Evolutionary conservation across 1,140 invertebrate species (phyloP), one percentile per base, ranked within the genome.

Genomic region (Drosophila parabipectinata): DNA sequence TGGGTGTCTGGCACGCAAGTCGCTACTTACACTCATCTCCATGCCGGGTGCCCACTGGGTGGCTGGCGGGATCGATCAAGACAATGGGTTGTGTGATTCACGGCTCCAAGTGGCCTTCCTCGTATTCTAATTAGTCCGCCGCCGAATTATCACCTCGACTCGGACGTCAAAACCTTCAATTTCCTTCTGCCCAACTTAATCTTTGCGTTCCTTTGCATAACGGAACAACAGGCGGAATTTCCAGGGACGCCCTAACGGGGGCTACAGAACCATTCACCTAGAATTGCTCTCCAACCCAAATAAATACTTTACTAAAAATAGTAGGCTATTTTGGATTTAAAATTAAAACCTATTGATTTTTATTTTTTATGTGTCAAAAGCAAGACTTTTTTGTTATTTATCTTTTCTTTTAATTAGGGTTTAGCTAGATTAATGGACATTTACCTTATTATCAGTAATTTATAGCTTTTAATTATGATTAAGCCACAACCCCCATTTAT

Each of bases 11-110:
- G 75, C 53, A 52, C 28, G 45, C 34, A 32, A 48, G 12, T 56
- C 58, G 32, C 59, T 74, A 85, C 90, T 91, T 91, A 91, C 90
- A 91, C 84, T 91, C 90, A 91, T 91, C 58, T 91, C 79, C 73
- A 90, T 87, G 77, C 88, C 67, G 48, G 77, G 59, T 62, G 59
- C 54, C 45, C 30, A 24, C 26, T 26, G 77, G 52, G 61, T 60
- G 24, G 41, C 59, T 51, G 59, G 15, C 12, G 56, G 59, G 58
- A 63, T 45, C 39, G 47, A 47, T 78, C 45, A 62, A 80, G 47
- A 75, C 28, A 78, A 75, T 34, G 54, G 59, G 54, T 50, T 72
- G 45, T 39, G 66, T 69, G 78, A 59, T 63, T 85, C 82, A 85
- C 82, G 39, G n/a, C 47, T 6, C 41, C 48, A 41, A 75, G 71